Conservation (phyloP, 1,140 invertebrate genomes). For the Cherax destructor region DNA sequence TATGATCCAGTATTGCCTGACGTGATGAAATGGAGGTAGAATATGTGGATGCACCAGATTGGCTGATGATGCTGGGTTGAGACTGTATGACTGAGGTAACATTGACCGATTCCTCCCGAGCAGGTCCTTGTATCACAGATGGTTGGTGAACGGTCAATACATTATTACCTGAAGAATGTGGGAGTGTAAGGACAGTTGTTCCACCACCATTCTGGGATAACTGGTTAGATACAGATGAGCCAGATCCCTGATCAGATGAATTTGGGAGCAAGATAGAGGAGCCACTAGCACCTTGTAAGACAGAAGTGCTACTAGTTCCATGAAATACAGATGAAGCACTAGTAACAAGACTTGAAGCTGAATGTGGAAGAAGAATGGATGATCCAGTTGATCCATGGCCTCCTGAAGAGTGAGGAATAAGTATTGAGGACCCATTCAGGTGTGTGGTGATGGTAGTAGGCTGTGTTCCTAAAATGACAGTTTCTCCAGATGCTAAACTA, state of each 20-base stretch:
- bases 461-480: slow-evolving; percentile 49
- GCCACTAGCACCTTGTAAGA: slow-evolving; percentile 43
- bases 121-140: slow-evolving; percentile 61
- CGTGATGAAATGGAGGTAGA: slow-evolving; percentile 29
- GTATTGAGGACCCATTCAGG: slow-evolving; percentile 32
- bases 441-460: slow-evolving; percentile 43
- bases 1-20: slow-evolving; percentile 37
- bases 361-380: slow-evolving; percentile 53
- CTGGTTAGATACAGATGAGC: slow-evolving; percentile 26
- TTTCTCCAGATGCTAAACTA: slow-evolving; percentile 30
- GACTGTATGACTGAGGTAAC: slow-evolving; percentile 62
- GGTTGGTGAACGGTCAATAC: slow-evolving; percentile 54
- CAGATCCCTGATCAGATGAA: slow-evolving; percentile 18
- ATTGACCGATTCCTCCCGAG: slow-evolving; percentile 43
- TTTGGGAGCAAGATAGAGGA: slow-evolving; percentile 31
- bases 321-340: slow-evolving; percentile 38
- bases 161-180: slow-evolving; percentile 28
- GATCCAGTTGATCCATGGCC: slow-evolving; percentile 35
- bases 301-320: slow-evolving; percentile 13
- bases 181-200: slow-evolving; percentile 39
- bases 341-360: slow-evolving; percentile 20
- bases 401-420: slow-evolving; percentile 47
- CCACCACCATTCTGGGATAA: slow-evolving; percentile 10
- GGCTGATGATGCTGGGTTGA: slow-evolving; percentile 40
- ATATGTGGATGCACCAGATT: slow-evolving; percentile 23